phyloP scores from a whole-genome alignment of 2,113 vertebrate species.

The Myxocyprinus asiaticus region DNA sequence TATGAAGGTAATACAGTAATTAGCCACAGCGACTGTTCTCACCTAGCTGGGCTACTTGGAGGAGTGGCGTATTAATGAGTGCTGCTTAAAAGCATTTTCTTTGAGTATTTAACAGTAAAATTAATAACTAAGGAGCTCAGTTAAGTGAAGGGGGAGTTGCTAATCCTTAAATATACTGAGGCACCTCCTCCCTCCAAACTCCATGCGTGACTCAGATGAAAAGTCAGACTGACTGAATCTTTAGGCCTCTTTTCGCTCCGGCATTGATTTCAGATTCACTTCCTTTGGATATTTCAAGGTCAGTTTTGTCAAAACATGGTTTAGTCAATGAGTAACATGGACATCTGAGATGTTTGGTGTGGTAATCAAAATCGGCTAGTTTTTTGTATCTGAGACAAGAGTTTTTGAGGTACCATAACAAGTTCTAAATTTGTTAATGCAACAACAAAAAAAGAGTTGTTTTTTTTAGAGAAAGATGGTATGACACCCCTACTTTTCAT shows the following conservation, averaged over 20 bases:
- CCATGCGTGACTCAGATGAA: slow-evolving; percentile 11
- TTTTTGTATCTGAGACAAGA: no score
- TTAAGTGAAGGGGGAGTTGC: slow-evolving; percentile 64
- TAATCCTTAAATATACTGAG: slow-evolving; percentile 59
- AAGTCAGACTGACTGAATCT: background rate
- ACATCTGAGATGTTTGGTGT: background rate
- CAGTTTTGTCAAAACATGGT: background rate
- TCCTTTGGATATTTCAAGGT: slow-evolving; percentile 36
- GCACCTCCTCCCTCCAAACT: slow-evolving; percentile 55
- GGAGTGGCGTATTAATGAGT: slow-evolving; percentile 67
- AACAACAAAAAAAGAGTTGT: no score
- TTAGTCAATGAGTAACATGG: background rate
- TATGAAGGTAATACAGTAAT: slow-evolving; percentile 71
- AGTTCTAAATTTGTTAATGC: no score
- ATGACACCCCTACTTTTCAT: no score
- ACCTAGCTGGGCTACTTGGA: slow-evolving; percentile 49
- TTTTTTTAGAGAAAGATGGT: no score
- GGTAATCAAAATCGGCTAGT: background rate
- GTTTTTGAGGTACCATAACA: no score
- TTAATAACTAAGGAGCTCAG: slow-evolving; percentile 76
- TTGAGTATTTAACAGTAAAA: slow-evolving; percentile 77
- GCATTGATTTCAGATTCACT: slow-evolving; percentile 45
- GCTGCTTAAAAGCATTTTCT: slow-evolving; percentile 67
- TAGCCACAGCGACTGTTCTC: slow-evolving; percentile 61
- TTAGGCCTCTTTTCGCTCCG: slow-evolving; percentile 7